Conservation (phyloP, 2,113 vertebrate species). For the Carettochelys insculpta region DNA sequence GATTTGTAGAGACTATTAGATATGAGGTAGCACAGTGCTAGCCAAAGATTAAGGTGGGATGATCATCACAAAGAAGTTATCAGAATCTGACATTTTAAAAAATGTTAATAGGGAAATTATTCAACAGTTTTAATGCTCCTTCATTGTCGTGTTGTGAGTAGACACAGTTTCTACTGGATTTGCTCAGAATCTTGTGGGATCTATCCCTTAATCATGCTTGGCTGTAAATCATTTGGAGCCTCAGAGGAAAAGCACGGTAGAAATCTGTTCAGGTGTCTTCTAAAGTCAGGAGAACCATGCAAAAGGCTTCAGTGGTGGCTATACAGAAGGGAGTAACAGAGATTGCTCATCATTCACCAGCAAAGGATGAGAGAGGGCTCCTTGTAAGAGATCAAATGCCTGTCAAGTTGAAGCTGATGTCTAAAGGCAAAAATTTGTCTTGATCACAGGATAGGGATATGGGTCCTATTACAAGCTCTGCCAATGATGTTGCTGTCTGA, state of each 20-base stretch:
- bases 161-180: background rate
- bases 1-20: background rate
- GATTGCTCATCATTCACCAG: background rate
- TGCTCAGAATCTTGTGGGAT: background rate
- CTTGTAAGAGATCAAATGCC: background rate
- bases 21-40: background rate
- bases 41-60: background rate
- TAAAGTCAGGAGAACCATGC: background rate
- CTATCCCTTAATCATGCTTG: background rate
- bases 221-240: background rate
- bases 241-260: conserved; percentile 4
- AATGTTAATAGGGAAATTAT: background rate
- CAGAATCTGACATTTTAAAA: background rate
- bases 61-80: background rate
- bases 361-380: background rate
- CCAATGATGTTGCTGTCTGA: background rate
- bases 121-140: background rate
- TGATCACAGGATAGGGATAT: background rate
- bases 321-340: background rate
- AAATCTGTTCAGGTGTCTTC: background rate
- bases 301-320: rapidly evolving
- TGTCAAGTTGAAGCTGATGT: background rate
- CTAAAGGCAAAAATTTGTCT: background rate
- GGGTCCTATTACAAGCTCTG: background rate
- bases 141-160: background rate